A percentile compares a stretch with the other conserved stretches of the same genome.
Evolutionary conservation across 1,140 invertebrate genomes (phyloP).

Genomic region (Leptopilina boulardi): DNA sequence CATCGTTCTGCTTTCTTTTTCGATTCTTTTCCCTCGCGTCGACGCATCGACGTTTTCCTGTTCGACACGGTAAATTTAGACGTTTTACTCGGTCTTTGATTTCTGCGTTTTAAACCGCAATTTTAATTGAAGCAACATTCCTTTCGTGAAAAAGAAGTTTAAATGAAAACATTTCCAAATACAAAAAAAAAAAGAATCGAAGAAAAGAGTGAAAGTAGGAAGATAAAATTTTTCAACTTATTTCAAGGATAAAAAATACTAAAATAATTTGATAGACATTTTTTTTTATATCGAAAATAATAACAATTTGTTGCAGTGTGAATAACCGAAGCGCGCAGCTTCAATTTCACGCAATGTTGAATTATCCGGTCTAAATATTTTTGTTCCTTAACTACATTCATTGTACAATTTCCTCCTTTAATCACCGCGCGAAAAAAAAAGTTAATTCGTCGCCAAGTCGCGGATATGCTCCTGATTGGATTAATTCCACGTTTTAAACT

Average conservation of each 20-base stretch:
- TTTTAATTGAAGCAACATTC: constrained; percentile 11
- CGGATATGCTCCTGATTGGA: neutral
- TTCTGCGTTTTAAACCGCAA: neutral
- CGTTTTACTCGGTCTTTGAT: constrained; percentile 4
- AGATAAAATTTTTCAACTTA: neutral
- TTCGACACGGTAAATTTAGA: constrained; percentile 16
- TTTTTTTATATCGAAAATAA: neutral
- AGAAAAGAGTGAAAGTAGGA: neutral
- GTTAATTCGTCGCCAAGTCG: constrained; percentile 19
- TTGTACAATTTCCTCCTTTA: constrained; percentile 1
- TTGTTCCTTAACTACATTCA: neutral
- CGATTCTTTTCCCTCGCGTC: neutral
- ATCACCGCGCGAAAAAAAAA: neutral
- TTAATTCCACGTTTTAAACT: too few species aligned
- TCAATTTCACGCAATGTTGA: constrained; percentile 55
- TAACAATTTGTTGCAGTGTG: constrained; percentile 37
- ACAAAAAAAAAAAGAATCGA: neutral
- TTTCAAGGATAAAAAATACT: neutral
- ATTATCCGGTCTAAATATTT: constrained; percentile 52
- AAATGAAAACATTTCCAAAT: neutral
- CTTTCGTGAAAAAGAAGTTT: neutral
- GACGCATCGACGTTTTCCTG: neutral
- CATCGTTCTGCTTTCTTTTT: constrained; percentile 23
- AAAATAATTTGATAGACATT: neutral
- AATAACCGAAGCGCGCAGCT: constrained; percentile 20